Base-by-base conservation (phyloP, 2,113 vertebrate species). In the Clarias gariepinus region DNA sequence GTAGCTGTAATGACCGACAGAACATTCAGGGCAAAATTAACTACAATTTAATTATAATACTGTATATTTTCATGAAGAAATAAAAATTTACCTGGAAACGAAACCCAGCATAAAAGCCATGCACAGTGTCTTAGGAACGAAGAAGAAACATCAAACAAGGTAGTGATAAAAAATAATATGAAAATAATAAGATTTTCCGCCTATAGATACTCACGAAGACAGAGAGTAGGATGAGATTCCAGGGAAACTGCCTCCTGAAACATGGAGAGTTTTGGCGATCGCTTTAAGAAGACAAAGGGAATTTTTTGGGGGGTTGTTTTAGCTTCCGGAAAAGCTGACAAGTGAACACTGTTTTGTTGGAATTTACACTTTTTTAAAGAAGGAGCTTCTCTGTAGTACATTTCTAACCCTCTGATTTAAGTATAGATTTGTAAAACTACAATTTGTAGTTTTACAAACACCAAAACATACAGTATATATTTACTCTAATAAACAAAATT, bases 221-320 rank as follows among this genome's bases (percentile, higher is more conserved):
- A 88, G 93, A 94, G 86, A 99, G 92, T 69, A 99, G 94, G 87
- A 97, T 96, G 87, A 98, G 88, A 86, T 99, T 99, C 97, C 97
- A 98, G 53, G 98, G 98, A 90, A 97, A 97, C 88, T 96, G 92
- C 82, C 98, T 96, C 96, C 98, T 99, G 95, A 88, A 87, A 23
- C 7, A 28, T 36, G 85, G 18, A 36, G 16, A 23, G 2, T 61
- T 63, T 10, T 63, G 19, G 58, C 21, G 19, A 21, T 61, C 16
- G 4, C 3, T 58, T 18, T 57, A 3, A 61, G 60, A 61, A 61
- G 6, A 8, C 3, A 57, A 57, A 57, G 18, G 57, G 18, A 58
- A 3, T 18, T 58, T 18, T 18, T 5, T n/a, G n/a, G n/a, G n/a
- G n/a, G 16, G 3, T 58, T 58, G 16, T 58, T 58, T 58, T 58